phyloP scores from a whole-genome alignment of 2,888 invertebrate species.

The Drosophila greeni region DNA sequence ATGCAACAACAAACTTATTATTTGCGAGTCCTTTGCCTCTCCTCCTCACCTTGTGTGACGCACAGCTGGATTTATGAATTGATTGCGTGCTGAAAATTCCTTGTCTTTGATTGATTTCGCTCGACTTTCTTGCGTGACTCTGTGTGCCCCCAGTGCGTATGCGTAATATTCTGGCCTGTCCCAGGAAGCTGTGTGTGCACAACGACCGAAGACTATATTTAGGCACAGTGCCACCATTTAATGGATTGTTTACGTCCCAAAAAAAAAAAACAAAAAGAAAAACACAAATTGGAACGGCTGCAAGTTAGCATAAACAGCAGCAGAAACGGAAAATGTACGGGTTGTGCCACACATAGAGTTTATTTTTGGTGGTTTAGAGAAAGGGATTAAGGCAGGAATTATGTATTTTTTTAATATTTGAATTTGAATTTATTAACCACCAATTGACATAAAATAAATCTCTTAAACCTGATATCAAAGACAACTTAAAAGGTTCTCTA shows the following conservation, averaged over 20 bases:
- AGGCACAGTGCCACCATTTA: conserved; percentile 29
- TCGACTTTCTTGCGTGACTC: conserved; percentile 31
- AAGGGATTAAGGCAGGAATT: not conserved
- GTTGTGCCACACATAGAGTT: not conserved
- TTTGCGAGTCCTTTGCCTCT: conserved; percentile 15
- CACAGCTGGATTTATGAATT: conserved; percentile 45
- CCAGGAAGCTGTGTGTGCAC: conserved; percentile 14
- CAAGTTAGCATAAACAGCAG: conserved; percentile 24
- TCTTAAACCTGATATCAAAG: too few species aligned
- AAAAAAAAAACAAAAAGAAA: not conserved
- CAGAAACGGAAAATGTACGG: conserved; percentile 2
- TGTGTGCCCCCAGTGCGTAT: conserved; percentile 33
- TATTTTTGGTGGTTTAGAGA: not conserved
- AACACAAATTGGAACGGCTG: conserved; percentile 12
- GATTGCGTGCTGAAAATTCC: conserved; percentile 67
- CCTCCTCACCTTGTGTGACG: conserved; percentile 47
- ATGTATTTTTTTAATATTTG: not conserved
- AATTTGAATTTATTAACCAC: too few species aligned
- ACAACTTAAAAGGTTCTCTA: too few species aligned
- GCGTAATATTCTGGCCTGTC: conserved; percentile 23
- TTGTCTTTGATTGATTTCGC: conserved; percentile 65
- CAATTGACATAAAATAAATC: too few species aligned
- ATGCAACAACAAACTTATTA: conserved; percentile 16
- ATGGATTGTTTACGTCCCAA: conserved; percentile 35
- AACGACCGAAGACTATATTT: conserved; percentile 21